Evolutionary conservation across 2,113 vertebrate species (phyloP).

Genomic region (Anser brachyrhynchus): DNA sequence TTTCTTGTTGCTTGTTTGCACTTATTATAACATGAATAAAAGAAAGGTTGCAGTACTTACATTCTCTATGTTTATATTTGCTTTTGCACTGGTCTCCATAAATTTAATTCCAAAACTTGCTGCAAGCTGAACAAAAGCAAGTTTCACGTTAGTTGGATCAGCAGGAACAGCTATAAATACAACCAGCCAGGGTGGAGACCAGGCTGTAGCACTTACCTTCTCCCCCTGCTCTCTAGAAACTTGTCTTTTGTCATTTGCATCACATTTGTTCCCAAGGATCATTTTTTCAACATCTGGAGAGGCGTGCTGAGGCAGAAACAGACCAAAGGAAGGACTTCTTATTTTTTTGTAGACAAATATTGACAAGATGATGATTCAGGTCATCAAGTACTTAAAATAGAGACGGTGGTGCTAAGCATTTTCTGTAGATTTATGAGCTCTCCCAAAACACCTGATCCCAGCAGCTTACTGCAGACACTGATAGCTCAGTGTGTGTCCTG

Average conservation of each 20-base stretch:
- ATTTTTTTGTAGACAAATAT: accelerated
- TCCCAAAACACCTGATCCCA: neutral
- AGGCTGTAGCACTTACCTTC: conserved; percentile 77
- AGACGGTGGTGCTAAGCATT: neutral
- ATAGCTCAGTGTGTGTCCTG: accelerated
- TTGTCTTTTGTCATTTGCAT: conserved; percentile 96
- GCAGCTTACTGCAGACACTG: neutral
- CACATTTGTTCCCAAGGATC: conserved; percentile 98
- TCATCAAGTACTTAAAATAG: accelerated
- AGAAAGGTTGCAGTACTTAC: conserved; percentile 74
- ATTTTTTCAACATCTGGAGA: conserved; percentile 98
- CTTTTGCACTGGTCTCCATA: conserved; percentile 98
- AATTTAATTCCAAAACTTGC: conserved; percentile 95
- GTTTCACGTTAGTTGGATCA: accelerated
- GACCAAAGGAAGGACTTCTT: neutral
- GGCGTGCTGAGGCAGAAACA: conserved; percentile 83
- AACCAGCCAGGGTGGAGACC: neutral
- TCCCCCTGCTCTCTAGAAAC: conserved; percentile 95
- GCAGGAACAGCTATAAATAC: neutral
- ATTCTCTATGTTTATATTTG: conserved; percentile 98
- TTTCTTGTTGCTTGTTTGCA: accelerated
- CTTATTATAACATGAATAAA: accelerated
- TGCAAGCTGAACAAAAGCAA: conserved; percentile 82
- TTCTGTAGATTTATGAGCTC: accelerated
- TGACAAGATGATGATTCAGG: accelerated